Base-by-base conservation (phyloP, 1,140 invertebrate genomes). In the Chironomus striatipennis region DNA sequence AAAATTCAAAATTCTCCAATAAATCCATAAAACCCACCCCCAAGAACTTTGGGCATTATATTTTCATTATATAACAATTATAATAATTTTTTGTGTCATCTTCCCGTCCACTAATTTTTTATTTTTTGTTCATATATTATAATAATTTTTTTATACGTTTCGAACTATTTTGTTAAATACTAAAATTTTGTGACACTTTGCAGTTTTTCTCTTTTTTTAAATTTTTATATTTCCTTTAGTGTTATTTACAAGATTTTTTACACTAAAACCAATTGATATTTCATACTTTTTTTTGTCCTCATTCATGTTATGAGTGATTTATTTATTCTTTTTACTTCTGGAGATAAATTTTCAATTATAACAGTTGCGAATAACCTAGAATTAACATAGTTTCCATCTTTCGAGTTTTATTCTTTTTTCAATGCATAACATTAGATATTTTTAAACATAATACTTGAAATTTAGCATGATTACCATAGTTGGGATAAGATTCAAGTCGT, bases 261-360 rank as follows among this genome's bases (percentile, higher is more conserved):
- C 47, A 57, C 47, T 57, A 57, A 57, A 47, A 57, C 47, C 47
- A 57, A 57, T 57, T 57, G 47, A 57, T 57, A 57, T 57, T 57
- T 57, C 47, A 57, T 57, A 5, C 47, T 12, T 57, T 57, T n/a
- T 57, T 57, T 15, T 47, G 43, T 57, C 4, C 12, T 57, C 12
- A 12, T 57, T 15, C n/a, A 12, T 57, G 12, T 57, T 57, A n/a
- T 57, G 47, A 57, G 47, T 57, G 12, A 12, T 57, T 47, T 47
- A 10, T 9, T 47, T 8, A 4, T 47, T 47, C 7, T 34, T 34
- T 34, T 34, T 34, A 34, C 5, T 34, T 34, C 5, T 34, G 24
- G 24, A 34, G 24, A 34, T 34, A 34, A 34, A 34, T 34, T 34
- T 34, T 34, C 24, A 34, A 34, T 34, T 34, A 34, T 34, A 34